These are phyloP conservation scores for Hippocampus abdominalis DNA, from an alignment of 2,113 vertebrate species.

Conservation along the genomic window DNA sequence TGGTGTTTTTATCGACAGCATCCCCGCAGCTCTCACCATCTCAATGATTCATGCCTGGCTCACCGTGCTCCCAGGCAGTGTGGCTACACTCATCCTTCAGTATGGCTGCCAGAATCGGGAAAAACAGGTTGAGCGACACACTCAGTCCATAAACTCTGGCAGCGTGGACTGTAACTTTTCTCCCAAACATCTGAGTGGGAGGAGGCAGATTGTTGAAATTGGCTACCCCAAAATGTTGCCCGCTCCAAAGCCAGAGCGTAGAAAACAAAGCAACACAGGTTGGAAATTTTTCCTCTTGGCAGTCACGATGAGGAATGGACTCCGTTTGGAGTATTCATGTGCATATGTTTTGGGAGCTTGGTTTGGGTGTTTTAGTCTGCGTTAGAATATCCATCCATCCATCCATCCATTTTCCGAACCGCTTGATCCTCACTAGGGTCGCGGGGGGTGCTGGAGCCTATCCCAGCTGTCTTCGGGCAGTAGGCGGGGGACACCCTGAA, in stretches of 20 bases:
- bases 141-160: neutral
- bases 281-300: constrained; percentile 43
- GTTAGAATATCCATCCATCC: too few species aligned
- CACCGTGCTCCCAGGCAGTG: neutral
- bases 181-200: constrained; percentile 21
- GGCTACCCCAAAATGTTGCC: constrained; percentile 41
- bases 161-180: constrained; percentile 12
- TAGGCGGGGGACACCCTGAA: too few species aligned
- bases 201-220: constrained; percentile 28
- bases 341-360: constrained; percentile 28
- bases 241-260: constrained; percentile 29
- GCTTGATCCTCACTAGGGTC: too few species aligned
- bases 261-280: constrained; percentile 26
- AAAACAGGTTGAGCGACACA: constrained; percentile 1
- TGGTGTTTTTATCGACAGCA: neutral
- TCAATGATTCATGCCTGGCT: neutral
- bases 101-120: neutral
- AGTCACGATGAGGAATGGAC: constrained; percentile 23
- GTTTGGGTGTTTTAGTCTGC: constrained; percentile 13
- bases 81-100: neutral
- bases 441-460: too few species aligned
- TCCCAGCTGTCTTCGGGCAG: too few species aligned
- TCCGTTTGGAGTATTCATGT: constrained; percentile 35
- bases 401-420: too few species aligned
- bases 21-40: constrained; percentile 3